These are phyloP conservation scores for Edolisoma coerulescens DNA, from an alignment of 2,113 vertebrate genomes.

Conservation along the genomic window DNA sequence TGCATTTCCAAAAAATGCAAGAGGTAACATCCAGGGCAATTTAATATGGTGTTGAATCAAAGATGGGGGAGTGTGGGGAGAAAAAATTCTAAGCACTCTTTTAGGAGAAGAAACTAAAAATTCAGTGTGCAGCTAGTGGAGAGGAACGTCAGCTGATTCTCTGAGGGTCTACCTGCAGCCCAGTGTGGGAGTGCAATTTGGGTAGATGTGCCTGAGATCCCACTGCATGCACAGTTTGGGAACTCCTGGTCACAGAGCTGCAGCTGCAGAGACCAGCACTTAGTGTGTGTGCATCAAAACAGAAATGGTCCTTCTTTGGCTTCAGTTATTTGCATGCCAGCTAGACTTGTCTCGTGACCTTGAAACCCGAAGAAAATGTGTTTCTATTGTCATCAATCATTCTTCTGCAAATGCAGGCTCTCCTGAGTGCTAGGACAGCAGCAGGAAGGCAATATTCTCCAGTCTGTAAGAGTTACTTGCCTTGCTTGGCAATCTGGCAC, in stretches of 20 bases:
- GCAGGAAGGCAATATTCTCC: not conserved
- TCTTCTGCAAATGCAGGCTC: not conserved
- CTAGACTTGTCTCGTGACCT: conserved; percentile 9
- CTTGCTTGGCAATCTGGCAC: not conserved
- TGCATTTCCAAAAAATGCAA: not conserved
- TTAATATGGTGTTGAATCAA: conserved; percentile 3
- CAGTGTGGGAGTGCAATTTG: not conserved
- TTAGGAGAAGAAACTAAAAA: not conserved
- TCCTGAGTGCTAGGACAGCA: not conserved
- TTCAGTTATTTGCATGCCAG: not conserved
- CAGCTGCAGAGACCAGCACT: not conserved
- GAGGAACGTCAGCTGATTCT: not conserved
- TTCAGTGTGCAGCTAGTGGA: not conserved
- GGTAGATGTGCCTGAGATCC: not conserved
- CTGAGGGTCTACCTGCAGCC: not conserved
- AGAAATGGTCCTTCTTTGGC: not conserved
- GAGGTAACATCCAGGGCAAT: not conserved
- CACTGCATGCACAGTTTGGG: not conserved
- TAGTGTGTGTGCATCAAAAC: not conserved
- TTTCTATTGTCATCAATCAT: not conserved
- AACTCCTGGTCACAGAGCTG: not conserved
- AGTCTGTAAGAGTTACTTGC: not conserved
- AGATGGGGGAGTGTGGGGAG: not conserved
- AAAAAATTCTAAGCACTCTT: not conserved
- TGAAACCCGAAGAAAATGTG: not conserved